Percentiles rank a stretch among this genome's conserved stretches.
phyloP scores from a whole-genome alignment of 2,888 invertebrate genomes.

The Chironomus riparius region DNA sequence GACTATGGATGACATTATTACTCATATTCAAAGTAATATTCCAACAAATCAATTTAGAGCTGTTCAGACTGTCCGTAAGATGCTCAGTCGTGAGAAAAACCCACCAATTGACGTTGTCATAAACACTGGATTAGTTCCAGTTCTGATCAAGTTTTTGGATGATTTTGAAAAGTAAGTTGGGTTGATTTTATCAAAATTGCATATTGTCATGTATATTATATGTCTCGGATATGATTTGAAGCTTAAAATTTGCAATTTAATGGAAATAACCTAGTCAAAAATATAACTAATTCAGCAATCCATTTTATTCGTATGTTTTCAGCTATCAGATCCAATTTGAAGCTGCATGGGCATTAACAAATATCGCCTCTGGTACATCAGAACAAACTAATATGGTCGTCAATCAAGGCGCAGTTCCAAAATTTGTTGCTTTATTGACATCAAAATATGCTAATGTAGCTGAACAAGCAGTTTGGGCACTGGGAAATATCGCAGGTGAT shows the following conservation, averaged over 20 bases:
- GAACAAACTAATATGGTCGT: slow-evolving; percentile 86
- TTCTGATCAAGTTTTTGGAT: slow-evolving; percentile 67
- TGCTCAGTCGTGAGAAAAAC: slow-evolving; percentile 78
- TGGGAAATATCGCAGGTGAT: slow-evolving; percentile 96
- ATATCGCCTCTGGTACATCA: slow-evolving; percentile 90
- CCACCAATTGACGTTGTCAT: slow-evolving; percentile 88
- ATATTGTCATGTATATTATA: too few species aligned
- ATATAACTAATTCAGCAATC: not conserved
- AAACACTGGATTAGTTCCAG: slow-evolving; percentile 70
- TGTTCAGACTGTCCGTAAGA: slow-evolving; percentile 75
- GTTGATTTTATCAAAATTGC: slow-evolving; percentile 29
- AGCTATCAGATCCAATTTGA: slow-evolving; percentile 82
- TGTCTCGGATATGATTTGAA: too few species aligned
- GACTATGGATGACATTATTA: slow-evolving; percentile 63
- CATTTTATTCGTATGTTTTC: slow-evolving; percentile 32
- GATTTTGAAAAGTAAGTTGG: slow-evolving; percentile 56
- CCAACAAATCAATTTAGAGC: slow-evolving; percentile 54
- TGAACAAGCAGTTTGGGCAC: slow-evolving; percentile 94
- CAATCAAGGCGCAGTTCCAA: slow-evolving; percentile 73
- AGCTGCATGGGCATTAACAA: slow-evolving; percentile 95
- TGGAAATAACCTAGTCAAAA: too few species aligned
- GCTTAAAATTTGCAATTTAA: not conserved
- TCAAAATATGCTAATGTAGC: slow-evolving; percentile 61
- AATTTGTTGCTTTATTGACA: slow-evolving; percentile 62
- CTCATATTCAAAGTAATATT: slow-evolving; percentile 59